phyloP scores from a whole-genome alignment of 2,888 invertebrate species.

The Gisinianus flammeolus region DNA sequence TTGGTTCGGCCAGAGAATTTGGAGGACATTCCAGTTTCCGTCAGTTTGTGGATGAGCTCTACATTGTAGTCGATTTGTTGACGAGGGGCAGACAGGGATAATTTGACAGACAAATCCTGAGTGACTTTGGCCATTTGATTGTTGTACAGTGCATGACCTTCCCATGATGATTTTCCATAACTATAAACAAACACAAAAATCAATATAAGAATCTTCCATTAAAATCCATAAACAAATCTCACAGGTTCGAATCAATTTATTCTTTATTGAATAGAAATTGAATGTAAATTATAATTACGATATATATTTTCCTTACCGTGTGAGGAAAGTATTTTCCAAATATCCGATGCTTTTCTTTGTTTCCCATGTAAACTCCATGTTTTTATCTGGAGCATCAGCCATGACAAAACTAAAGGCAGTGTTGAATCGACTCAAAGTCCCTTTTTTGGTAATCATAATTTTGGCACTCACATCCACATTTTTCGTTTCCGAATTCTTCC shows the following conservation, averaged over 20 bases:
- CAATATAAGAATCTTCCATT: too few species aligned
- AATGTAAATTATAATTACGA: too few species aligned
- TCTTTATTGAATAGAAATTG: too few species aligned
- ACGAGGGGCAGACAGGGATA: conserved; percentile 54
- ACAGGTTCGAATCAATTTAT: too few species aligned
- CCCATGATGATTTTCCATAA: conserved; percentile 59
- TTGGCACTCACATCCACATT: conserved; percentile 59
- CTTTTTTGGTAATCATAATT: conserved; percentile 56
- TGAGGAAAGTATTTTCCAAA: conserved; percentile 58
- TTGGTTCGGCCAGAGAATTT: conserved; percentile 45
- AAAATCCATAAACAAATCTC: too few species aligned
- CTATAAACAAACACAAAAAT: conserved; percentile 36
- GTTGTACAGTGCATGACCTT: conserved; percentile 59
- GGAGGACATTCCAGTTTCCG: conserved; percentile 44
- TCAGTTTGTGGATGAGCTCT: conserved; percentile 46
- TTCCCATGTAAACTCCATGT: conserved; percentile 59
- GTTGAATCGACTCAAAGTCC: conserved; percentile 53
- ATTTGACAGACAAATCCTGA: conserved; percentile 54
- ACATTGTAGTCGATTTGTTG: conserved; percentile 59
- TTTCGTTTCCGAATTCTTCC: conserved; percentile 52
- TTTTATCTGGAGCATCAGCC: conserved; percentile 58
- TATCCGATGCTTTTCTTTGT: conserved; percentile 58
- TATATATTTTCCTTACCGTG: too few species aligned
- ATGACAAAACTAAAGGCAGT: conserved; percentile 46
- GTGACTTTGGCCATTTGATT: conserved; percentile 50